Evolutionary conservation across 2,888 invertebrate genomes (phyloP).

Genomic region (Lasioglossum villosulum): DNA sequence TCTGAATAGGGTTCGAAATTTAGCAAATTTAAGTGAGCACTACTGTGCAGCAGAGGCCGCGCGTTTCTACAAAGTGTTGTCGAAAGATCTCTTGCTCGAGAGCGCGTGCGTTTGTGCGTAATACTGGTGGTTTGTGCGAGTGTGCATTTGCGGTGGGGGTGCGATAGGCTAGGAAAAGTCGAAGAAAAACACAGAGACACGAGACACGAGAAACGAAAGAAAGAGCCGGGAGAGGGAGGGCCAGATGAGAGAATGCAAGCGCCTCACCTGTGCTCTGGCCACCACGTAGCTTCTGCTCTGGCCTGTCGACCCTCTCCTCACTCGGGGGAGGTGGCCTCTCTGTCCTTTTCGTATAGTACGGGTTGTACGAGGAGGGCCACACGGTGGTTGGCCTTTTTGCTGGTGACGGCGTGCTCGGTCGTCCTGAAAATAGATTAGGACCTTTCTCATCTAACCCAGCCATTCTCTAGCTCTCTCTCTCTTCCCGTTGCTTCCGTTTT

Average conservation of each 20-base stretch:
- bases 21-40: neutral
- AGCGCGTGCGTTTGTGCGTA: neutral
- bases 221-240: constrained; percentile 62
- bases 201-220: constrained; percentile 40
- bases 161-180: constrained; percentile 19
- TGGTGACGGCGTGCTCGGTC: constrained; percentile 81
- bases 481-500: constrained; percentile 52
- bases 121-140: neutral
- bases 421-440: constrained; percentile 82
- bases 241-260: constrained; percentile 71
- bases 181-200: constrained; percentile 37
- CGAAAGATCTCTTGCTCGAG: neutral
- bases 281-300: constrained; percentile 80
- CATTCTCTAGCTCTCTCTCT: constrained; percentile 52
- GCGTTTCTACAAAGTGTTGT: neutral
- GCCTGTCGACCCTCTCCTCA: constrained; percentile 81
- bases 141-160: neutral
- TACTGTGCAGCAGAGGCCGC: constrained; percentile 19
- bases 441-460: constrained; percentile 74
- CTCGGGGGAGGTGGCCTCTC: constrained; percentile 80
- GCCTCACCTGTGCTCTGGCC: constrained; percentile 81
- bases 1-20: no score
- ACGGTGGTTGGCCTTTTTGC: constrained; percentile 81
- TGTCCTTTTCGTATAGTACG: constrained; percentile 82
- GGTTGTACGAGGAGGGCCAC: constrained; percentile 82